Evolutionary conservation across 2,113 vertebrate species (phyloP), one percentile per base, ranked within the genome.

Genomic region (Eublepharis macularius): DNA sequence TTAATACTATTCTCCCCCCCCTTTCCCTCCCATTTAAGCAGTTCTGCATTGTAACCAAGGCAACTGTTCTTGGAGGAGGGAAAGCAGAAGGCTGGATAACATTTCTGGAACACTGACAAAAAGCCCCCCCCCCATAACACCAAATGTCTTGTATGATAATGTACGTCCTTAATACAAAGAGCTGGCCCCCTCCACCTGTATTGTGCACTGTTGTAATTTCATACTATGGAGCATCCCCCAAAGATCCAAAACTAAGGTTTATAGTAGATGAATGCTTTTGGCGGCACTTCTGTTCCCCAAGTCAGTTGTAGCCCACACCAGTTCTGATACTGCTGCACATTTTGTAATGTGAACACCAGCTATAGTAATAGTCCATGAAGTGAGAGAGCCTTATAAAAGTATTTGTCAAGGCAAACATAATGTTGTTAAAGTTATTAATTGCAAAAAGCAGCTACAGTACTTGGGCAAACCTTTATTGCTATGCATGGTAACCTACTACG

Each of bases 41-140:
- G 77, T 47, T 89, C 26, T 84, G 63, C 45, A 82, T 83, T 84
- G 89, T 95, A 91, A 85, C 92, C 86, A 94, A 74, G 82, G 90
- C 90, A 94, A 91, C 93, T 57, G 82, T n/a, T 4, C 16, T 9
- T 86, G 81, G 29, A 90, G 29, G 77, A 45, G 87, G 32, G 49
- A 77, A 19, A 79, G 65, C 39, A 83, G 47, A 84, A 83, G 54
- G 41, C 60, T 63, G 60, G 60, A 29, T 69, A 69, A 69, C 39
- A 84, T n/a, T 14, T 26, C 14, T 54, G 41, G 32, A 43, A 82
- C n/a, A 24, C 39, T 68, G 10, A 43, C 69, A 83, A 17, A 17
- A 8, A 72, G 83, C 76, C 82, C 4, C 41, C 11, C 13, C 69
- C 66, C 69, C n/a, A 57, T 54, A 63, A 63, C 60, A 63, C 60